phyloP scores from a whole-genome alignment of 2,888 invertebrate genomes.

The Doris montereyensis region DNA sequence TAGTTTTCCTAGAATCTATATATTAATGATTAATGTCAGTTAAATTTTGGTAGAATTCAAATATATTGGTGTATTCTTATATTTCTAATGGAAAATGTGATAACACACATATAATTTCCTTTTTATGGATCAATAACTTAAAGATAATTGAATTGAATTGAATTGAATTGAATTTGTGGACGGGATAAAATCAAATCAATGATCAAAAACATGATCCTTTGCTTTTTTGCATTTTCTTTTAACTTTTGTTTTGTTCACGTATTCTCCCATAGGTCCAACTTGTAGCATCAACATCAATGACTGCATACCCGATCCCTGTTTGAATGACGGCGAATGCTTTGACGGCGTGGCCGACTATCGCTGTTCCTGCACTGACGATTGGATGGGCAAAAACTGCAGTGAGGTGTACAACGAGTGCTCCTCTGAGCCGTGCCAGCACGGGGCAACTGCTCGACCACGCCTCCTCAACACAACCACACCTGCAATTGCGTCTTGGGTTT shows the following conservation, averaged over 20 bases:
- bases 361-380: constrained; percentile 52
- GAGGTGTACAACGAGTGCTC: constrained; percentile 56
- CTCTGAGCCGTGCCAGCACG: constrained; percentile 54
- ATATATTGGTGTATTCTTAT: too few species aligned
- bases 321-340: constrained; percentile 50
- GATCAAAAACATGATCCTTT: too few species aligned
- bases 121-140: too few species aligned
- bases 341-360: constrained; percentile 54
- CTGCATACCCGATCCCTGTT: constrained; percentile 73
- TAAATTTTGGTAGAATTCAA: too few species aligned
- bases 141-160: too few species aligned
- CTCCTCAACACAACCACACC: constrained; percentile 74
- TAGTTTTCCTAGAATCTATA: too few species aligned
- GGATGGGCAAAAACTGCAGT: constrained; percentile 58
- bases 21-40: too few species aligned
- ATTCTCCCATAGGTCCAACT: constrained; percentile 31
- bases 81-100: too few species aligned
- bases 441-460: constrained; percentile 51
- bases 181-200: too few species aligned
- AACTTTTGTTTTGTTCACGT: background rate
- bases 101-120: too few species aligned
- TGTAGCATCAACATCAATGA: constrained; percentile 46
- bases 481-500: constrained; percentile 62
- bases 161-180: too few species aligned
- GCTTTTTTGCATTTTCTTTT: too few species aligned